These are phyloP conservation scores for Scolopax mira DNA, from an alignment of 2,113 vertebrate genomes.

Conservation along the genomic window DNA sequence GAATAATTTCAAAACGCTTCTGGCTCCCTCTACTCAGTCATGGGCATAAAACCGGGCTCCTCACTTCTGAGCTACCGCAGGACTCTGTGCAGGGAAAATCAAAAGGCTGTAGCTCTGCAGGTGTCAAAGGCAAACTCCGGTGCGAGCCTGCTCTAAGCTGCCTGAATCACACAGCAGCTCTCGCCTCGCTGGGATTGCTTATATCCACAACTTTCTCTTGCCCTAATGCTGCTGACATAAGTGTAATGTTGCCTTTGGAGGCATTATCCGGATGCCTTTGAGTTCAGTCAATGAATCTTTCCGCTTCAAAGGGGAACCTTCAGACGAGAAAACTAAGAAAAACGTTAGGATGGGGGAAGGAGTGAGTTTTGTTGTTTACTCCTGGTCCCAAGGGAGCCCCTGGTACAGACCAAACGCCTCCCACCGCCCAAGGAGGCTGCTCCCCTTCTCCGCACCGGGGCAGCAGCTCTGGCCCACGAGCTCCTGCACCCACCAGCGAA, in stretches of 20 bases:
- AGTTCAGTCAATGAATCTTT: neutral
- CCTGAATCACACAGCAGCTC: neutral
- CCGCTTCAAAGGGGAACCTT: neutral
- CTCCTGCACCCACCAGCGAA: neutral
- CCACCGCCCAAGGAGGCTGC: neutral
- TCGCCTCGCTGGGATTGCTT: neutral
- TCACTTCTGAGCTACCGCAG: neutral
- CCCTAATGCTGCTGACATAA: neutral
- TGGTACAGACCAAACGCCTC: neutral
- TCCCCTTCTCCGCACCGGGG: neutral
- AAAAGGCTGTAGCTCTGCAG: neutral
- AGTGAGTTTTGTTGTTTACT: neutral
- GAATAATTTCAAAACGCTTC: constrained; percentile 1
- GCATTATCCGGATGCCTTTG: neutral
- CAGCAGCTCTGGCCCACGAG: neutral
- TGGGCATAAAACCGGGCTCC: neutral
- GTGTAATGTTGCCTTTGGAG: neutral
- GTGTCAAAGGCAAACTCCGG: neutral
- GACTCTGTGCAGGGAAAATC: neutral
- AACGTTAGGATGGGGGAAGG: neutral
- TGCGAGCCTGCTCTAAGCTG: neutral
- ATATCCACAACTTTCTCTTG: neutral
- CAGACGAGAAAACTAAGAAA: neutral
- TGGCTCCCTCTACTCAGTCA: neutral
- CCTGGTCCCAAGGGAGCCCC: neutral